These are phyloP conservation scores for Tapera naevia DNA, from an alignment of 2,797 vertebrate genomes.

Conservation along the genomic window DNA sequence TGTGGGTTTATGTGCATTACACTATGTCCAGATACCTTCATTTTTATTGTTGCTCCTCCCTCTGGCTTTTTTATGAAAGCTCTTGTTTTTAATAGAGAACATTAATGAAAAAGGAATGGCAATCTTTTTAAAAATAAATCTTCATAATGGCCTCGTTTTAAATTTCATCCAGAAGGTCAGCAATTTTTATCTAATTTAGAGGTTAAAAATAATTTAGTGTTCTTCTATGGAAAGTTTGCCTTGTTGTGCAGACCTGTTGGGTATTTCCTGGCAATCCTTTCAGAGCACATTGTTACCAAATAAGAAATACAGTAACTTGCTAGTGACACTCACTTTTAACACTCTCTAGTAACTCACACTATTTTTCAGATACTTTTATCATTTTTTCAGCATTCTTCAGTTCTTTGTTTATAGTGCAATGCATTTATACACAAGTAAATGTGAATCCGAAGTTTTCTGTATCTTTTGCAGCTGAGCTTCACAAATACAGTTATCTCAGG, in stretches of 20 bases:
- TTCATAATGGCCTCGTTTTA: constrained; percentile 3
- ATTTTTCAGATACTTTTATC: neutral
- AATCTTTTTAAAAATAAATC: neutral
- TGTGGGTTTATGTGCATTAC: constrained; percentile 3
- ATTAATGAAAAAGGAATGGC: constrained; percentile 13
- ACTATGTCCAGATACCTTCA: neutral
- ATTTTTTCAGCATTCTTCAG: neutral
- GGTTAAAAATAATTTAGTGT: neutral
- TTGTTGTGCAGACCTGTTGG: neutral
- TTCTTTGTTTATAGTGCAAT: neutral
- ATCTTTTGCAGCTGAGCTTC: neutral
- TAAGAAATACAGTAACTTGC: neutral
- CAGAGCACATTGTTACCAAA: neutral
- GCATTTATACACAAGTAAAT: neutral
- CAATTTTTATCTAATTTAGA: neutral
- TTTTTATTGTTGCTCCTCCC: neutral
- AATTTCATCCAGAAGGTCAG: neutral
- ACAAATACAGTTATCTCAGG: neutral
- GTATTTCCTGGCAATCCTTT: neutral
- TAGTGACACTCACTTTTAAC: neutral
- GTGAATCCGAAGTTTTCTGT: neutral
- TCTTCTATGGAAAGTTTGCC: neutral
- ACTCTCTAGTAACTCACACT: neutral
- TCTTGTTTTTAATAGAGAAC: neutral
- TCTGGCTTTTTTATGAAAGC: neutral